These are phyloP conservation scores for Mus minutoides DNA, from an alignment of 2,797 vertebrate species.

Conservation along the genomic window DNA sequence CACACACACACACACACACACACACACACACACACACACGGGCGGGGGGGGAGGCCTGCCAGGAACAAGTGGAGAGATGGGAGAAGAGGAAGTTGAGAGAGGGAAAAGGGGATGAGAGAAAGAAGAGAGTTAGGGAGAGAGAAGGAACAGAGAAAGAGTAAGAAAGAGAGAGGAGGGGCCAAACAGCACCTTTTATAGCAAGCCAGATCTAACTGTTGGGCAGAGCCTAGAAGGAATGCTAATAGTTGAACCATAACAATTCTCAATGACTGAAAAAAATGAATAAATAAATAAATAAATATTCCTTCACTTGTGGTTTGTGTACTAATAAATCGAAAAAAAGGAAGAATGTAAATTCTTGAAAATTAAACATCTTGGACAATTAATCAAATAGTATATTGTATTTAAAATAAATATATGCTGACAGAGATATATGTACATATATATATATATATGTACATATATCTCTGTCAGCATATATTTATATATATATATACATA, in stretches of 20 bases:
- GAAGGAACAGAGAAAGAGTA: background rate
- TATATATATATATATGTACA: background rate
- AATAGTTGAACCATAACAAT: background rate
- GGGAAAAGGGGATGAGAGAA: background rate
- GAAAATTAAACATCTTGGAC: background rate
- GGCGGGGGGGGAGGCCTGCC: too few species aligned
- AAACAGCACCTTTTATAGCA: background rate
- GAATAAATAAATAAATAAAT: background rate
- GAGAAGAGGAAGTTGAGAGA: background rate
- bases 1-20: too few species aligned
- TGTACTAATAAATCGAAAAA: background rate
- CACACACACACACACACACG: too few species aligned
- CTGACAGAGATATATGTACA: background rate
- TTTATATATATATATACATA: too few species aligned
- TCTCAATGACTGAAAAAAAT: background rate
- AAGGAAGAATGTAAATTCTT: background rate
- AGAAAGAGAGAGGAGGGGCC: background rate
- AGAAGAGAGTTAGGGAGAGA: background rate
- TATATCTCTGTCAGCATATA: too few species aligned
- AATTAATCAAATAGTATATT: constrained; percentile 26
- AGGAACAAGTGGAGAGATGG: background rate
- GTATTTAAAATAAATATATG: background rate
- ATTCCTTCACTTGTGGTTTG: background rate
- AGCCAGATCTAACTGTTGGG: background rate
- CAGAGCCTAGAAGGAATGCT: background rate